Conservation (phyloP, 2,797 vertebrate species). For the Tiaroga cobitis region DNA sequence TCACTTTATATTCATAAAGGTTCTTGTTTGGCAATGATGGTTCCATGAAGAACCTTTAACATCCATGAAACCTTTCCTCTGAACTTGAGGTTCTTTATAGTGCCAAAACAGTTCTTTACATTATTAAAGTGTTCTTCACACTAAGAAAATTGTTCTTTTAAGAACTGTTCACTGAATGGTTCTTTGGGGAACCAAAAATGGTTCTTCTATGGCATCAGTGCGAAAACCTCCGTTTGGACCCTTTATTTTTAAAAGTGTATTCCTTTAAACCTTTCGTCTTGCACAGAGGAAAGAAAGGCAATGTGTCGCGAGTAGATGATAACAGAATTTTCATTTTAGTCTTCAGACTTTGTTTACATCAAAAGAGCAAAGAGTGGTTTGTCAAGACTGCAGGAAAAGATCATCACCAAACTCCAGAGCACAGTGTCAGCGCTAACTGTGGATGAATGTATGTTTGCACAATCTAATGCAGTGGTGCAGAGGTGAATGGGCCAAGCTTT, state of each 20-base stretch:
- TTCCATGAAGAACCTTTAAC: not conserved
- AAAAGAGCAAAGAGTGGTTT: constrained; percentile 52
- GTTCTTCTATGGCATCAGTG: not conserved
- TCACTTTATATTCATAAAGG: not conserved
- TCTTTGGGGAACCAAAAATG: too few species aligned
- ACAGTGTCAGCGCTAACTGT: constrained; percentile 72
- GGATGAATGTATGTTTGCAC: constrained; percentile 80
- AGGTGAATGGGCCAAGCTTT: constrained; percentile 82
- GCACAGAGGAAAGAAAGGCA: not conserved
- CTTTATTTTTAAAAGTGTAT: not conserved
- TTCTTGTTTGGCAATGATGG: not conserved
- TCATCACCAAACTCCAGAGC: constrained; percentile 62
- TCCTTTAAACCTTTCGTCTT: not conserved
- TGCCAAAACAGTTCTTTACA: not conserved
- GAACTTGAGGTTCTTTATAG: not conserved
- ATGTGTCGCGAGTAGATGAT: constrained; percentile 9
- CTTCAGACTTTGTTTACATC: constrained; percentile 45
- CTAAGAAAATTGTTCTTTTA: not conserved
- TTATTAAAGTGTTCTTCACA: not conserved
- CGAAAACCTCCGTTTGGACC: not conserved
- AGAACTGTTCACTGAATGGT: not conserved
- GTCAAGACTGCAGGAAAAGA: constrained; percentile 54
- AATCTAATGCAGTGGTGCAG: constrained; percentile 80
- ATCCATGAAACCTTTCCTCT: not conserved
- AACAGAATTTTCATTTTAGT: constrained; percentile 33